Base-by-base conservation (phyloP, 2,888 invertebrate genomes). In the Erynnis tages region DNA sequence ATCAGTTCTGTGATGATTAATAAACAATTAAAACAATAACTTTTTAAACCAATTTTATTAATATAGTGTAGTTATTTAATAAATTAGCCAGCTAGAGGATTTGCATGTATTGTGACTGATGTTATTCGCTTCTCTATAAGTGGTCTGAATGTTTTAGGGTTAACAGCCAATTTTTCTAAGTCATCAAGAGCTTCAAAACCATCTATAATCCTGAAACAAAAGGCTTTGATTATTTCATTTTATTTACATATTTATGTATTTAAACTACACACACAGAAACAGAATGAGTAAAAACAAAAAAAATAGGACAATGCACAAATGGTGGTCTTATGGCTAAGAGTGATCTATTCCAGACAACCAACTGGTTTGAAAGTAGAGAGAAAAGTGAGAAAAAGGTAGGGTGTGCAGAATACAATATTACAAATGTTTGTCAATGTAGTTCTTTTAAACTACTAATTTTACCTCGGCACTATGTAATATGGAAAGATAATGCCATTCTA, bases 181-280 rank as follows among this genome's bases (percentile, higher is more conserved):
- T 98, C 98, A 79, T 99, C 99, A 27, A 99, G 87, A 0, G 96
- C 94, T 77, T 99, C 98, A 74, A 98, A 94, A 1, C 99, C 99
- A 90, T 99, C 99, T 66, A 99, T 99, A 0, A 99, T 94, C 73
- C 98, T 98, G 90, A 53, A 93, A 92, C 56, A 62, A 65, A 53
- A 63, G 44, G 2, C n/a, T n/a, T n/a, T 10, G 17, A 38, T 38
- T 5, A 38, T 4, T 25, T 0, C 2, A 7, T 2, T 27, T 27
- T 27, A 27, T 27, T 21, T 21, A 21, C 4, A 27, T 8, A 2
- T 27, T 27, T 8, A 21, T 21, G 21, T 21, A 4, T 21, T n/a
- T n/a, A n/a, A n/a, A n/a, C n/a, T n/a, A n/a, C n/a, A n/a, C n/a
- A n/a, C n/a, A n/a, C n/a, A n/a, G n/a, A n/a, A n/a, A n/a, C n/a